Base-by-base conservation (phyloP, 2,113 vertebrate species). In the Formicarius rufipectus region DNA sequence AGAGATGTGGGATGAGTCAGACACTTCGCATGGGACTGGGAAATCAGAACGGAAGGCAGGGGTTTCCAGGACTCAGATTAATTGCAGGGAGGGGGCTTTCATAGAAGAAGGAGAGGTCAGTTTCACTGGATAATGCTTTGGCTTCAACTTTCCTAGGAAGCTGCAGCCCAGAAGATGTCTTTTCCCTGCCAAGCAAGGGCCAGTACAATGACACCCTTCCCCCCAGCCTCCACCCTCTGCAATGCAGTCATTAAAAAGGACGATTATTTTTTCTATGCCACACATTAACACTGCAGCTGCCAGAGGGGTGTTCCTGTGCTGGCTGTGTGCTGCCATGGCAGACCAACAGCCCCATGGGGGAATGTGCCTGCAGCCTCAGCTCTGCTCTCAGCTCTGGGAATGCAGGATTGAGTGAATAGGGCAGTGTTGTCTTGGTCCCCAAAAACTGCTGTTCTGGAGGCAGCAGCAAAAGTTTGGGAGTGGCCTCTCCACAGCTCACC, bases 91-190 rank as follows among this genome's bases (percentile, higher is more conserved):
- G 56, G 49, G 78, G 77, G 84, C 10, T 62, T 71, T 92, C 64
- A 76, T 66, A 91, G 83, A 78, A 94, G 89, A 66, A 91, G 63
- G 55, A 90, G 80, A 85, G 81, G 79, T 88, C 94, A 82, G 9
- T 50, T 82, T 59, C 7, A 6, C 95, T 93, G 64, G 80, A 93
- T 73, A 90, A 89, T 60, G 72, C 94, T 91, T 89, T 89, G 74
- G 67, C 91, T 96, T 83, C 93, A 85, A 77, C 49, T 69, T 94
- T 93, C 94, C 92, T 47, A 95, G 96, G 93, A 96, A 95, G 86
- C 73, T 87, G 89, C 35, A 35, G 95, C 74, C 44, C 42, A 94
- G 93, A 96, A 96, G 44, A 40, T 5, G 63, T 96, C 35, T 91
- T 62, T 81, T 95, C 72, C 75, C 87, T 95, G 89, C 69, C 79